Conservation (phyloP, 2,113 vertebrate genomes). For the Nibea albiflora region DNA sequence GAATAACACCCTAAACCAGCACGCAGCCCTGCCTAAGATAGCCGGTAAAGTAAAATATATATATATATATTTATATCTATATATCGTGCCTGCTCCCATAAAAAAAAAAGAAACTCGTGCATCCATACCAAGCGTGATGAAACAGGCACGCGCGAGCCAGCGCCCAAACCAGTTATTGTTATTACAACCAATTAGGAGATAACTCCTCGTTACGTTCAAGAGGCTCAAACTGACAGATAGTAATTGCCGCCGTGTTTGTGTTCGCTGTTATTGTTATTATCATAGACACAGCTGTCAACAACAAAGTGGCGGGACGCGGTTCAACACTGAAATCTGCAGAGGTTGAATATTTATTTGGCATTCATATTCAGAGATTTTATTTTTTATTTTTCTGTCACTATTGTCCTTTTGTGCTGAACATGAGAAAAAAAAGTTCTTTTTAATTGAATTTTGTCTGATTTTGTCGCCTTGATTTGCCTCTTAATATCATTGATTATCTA, state of each 20-base stretch:
- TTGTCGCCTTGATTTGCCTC: not conserved
- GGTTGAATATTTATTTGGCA: constrained; percentile 59
- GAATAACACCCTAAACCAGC: constrained; percentile 75
- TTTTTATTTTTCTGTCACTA: constrained; percentile 18
- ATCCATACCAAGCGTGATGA: constrained; percentile 22
- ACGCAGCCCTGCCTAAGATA: constrained; percentile 46
- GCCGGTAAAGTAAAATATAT: constrained; percentile 42
- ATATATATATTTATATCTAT: too few relatives aligned
- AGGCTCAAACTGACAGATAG: constrained; percentile 59
- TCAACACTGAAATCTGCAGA: constrained; percentile 40
- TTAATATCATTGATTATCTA: constrained; percentile 18
- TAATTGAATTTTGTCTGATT: not conserved
- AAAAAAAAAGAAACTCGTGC: constrained; percentile 3
- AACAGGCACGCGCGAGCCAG: constrained; percentile 39
- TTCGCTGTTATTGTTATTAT: constrained; percentile 56
- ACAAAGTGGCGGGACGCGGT: constrained; percentile 39
- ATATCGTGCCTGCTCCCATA: constrained; percentile 19
- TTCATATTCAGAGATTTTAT: constrained; percentile 16
- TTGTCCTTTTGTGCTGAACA: not conserved
- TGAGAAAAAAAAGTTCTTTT: constrained; percentile 12
- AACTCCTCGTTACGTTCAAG: constrained; percentile 49
- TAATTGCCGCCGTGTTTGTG: constrained; percentile 51
- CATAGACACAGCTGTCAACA: constrained; percentile 55
- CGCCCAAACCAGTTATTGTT: constrained; percentile 45
- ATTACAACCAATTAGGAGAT: constrained; percentile 69